A percentile compares a stretch with the other conserved stretches of the same genome.
Evolutionary conservation across 2,888 invertebrate species (phyloP).

Genomic region (Panorpa germanica): DNA sequence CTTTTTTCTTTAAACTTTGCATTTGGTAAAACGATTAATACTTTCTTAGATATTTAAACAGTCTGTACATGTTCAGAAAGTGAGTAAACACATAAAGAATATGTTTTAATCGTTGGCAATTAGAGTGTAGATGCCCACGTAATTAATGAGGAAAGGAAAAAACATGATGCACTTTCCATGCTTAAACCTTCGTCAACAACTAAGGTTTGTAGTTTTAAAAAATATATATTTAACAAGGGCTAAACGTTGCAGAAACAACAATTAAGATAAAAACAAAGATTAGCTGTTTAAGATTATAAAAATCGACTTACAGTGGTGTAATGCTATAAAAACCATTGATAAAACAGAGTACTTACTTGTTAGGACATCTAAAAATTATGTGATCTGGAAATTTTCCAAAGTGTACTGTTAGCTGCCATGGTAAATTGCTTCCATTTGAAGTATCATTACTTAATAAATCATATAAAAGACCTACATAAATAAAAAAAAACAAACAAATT

Average conservation of each 20-base stretch:
- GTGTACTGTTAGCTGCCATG: constrained; percentile 88
- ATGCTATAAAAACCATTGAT: neutral
- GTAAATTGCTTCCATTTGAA: constrained; percentile 50
- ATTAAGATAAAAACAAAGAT: constrained; percentile 11
- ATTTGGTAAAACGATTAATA: neutral
- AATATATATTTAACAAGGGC: too few relatives aligned
- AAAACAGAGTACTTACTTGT: constrained; percentile 36
- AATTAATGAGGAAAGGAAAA: too few relatives aligned
- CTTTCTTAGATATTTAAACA: too few relatives aligned
- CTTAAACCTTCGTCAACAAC: too few relatives aligned
- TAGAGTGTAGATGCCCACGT: too few relatives aligned
- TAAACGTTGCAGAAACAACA: constrained; percentile 5
- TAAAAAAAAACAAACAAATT: constrained; percentile 2
- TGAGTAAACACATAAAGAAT: too few relatives aligned
- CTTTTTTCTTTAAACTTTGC: neutral
- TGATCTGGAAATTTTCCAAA: constrained; percentile 89
- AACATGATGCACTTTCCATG: too few relatives aligned
- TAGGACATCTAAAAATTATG: constrained; percentile 67
- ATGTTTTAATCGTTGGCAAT: too few relatives aligned
- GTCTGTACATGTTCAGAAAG: too few relatives aligned
- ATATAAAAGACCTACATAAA: constrained; percentile 60
- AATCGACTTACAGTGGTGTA: neutral
- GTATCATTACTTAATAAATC: constrained; percentile 48
- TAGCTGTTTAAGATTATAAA: neutral
- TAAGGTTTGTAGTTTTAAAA: too few relatives aligned